phyloP scores from a whole-genome alignment of 2,797 vertebrate species.

The Geotrypetes seraphini region DNA sequence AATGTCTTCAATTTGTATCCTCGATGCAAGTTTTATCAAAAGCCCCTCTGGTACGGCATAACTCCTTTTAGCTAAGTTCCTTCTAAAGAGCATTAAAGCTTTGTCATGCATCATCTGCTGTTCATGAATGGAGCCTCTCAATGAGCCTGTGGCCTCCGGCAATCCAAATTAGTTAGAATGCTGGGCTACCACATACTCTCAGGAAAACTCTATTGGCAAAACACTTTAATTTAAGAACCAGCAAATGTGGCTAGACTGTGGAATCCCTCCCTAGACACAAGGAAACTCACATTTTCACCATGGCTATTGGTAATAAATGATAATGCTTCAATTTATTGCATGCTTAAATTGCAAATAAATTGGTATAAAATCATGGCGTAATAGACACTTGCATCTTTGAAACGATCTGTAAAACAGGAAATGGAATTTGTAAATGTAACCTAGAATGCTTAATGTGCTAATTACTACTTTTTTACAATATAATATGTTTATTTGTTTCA shows the following conservation, averaged over 20 bases:
- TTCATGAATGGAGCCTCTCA: constrained; percentile 22
- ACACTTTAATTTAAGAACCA: constrained; percentile 30
- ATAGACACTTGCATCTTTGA: constrained; percentile 19
- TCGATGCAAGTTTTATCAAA: constrained; percentile 56
- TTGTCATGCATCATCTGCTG: constrained; percentile 41
- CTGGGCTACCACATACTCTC: constrained; percentile 3
- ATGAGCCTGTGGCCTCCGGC: constrained; percentile 29
- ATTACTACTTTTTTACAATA: too few species aligned
- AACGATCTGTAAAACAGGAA: constrained; percentile 21
- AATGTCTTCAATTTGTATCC: constrained; percentile 49
- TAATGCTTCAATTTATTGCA: constrained; percentile 27
- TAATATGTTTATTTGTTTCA: too few species aligned
- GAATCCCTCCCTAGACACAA: constrained; percentile 17
- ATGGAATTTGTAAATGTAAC: constrained; percentile 4
- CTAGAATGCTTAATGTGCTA: too few species aligned
- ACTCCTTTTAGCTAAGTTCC: constrained; percentile 44
- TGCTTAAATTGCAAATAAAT: constrained; percentile 34
- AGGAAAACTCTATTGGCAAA: constrained; percentile 25
- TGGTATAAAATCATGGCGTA: constrained; percentile 25
- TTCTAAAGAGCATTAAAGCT: constrained; percentile 35
- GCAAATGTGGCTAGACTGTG: constrained; percentile 16
- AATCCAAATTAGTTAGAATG: constrained; percentile 46
- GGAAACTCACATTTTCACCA: background rate
- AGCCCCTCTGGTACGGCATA: constrained; percentile 39
- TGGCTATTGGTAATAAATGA: constrained; percentile 29